Base-by-base conservation (phyloP, 1,140 invertebrate genomes). In the Melipona quadrifasciata region DNA sequence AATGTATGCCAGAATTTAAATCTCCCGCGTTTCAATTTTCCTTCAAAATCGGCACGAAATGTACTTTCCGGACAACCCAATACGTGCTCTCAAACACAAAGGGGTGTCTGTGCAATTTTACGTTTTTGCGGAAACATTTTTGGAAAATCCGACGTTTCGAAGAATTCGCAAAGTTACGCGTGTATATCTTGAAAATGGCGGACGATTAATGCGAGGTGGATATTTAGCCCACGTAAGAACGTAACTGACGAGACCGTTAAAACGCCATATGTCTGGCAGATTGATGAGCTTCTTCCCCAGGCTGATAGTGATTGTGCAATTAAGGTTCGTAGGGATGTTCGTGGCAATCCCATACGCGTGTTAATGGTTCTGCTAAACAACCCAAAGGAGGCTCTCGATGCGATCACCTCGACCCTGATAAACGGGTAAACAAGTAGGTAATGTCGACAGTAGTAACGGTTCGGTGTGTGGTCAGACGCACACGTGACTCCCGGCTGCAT, bases 381-480 rank as follows among this genome's bases (percentile, higher is more conserved):
- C 39, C 82, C 55, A 27, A 79, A 84, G 67, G 75, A 77, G 55
- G 53, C 67, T n/a, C 74, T 83, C 75, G 73, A 58, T 71, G n/a
- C 55, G 53, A 83, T 78, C 75, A n/a, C 75, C 61, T 24, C 47
- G 82, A 11, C 27, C 39, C 82, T 72, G 76, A 84, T 84, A 84
- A 72, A 84, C 77, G 70, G n/a, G 58, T 73, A 84, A 84, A 84
- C 83, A 74, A 84, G 83, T 80, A 80, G 47, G 51, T n/a, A 71
- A 70, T 39, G 81, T 64, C 82, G 64, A 72, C 77, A 87, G 83
- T 85, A 85, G 86, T 85, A 85, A 85, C 83, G 73, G 74, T 68
- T 55, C 83, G 58, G 31, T 75, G 80, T 80, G 77, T 85, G 86
- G 86, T 81, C 83, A 85, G 86, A 87, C 86, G 55, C 19, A 39